phyloP scores from a whole-genome alignment of 1,140 invertebrate genomes.

The Phocides pigmalion region DNA sequence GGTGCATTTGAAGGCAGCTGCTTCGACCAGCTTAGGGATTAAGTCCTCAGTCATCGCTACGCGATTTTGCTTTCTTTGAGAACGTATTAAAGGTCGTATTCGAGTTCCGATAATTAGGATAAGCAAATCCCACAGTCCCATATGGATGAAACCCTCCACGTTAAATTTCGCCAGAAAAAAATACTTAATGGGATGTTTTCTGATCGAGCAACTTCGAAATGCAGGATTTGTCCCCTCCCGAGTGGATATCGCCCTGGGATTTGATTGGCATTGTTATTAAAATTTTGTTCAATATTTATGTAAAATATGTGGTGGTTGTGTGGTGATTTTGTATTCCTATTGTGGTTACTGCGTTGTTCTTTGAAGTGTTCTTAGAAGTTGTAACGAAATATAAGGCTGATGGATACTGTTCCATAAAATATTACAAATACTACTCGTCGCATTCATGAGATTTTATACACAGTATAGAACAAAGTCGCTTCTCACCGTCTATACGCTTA shows the following conservation, averaged over 20 bases:
- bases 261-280: constrained; percentile 37
- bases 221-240: constrained; percentile 35
- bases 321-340: constrained; percentile 2
- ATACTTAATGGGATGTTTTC: constrained; percentile 81
- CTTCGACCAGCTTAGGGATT: constrained; percentile 42
- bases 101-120: constrained; percentile 11
- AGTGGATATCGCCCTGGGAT: constrained; percentile 31
- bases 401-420: too few species aligned
- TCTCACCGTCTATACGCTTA: too few species aligned
- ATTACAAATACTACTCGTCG: too few species aligned
- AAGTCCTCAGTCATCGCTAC: constrained; percentile 13
- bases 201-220: constrained; percentile 64
- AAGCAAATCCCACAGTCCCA: constrained; percentile 66
- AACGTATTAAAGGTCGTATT: constrained; percentile 38
- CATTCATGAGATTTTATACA: too few species aligned
- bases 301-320: constrained; percentile 30
- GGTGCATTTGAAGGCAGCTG: constrained; percentile 70
- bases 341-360: background rate
- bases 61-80: constrained; percentile 36
- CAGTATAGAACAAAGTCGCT: too few species aligned
- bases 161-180: constrained; percentile 77
- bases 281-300: constrained; percentile 37
- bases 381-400: too few species aligned
- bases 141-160: constrained; percentile 74
- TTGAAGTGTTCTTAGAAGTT: too few species aligned